Evolutionary conservation across 2,113 vertebrate genomes (phyloP).

Genomic region (Cyanoderma ruficeps): DNA sequence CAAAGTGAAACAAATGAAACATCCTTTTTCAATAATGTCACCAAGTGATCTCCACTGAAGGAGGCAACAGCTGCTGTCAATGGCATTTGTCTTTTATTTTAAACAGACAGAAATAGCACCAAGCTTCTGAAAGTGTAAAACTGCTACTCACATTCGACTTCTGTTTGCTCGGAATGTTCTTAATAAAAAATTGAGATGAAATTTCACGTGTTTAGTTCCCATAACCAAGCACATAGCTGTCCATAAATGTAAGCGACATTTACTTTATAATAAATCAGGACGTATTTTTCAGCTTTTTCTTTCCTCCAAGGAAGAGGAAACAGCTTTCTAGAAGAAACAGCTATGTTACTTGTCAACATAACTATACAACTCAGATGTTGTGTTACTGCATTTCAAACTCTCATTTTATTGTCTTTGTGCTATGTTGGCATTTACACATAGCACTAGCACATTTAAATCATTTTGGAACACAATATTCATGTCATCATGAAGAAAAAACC

Average conservation of each 20-base stretch:
- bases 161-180: slow-evolving; percentile 17
- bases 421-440: neutral
- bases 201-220: neutral
- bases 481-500: neutral
- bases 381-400: neutral
- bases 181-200: neutral
- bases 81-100: slow-evolving; percentile 47
- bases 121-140: slow-evolving; percentile 40
- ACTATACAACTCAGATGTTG: neutral
- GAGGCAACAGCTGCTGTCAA: slow-evolving; percentile 57
- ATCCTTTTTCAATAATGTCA: slow-evolving; percentile 81
- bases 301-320: neutral
- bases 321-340: neutral
- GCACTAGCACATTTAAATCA: neutral
- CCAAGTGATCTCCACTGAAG: slow-evolving; percentile 57
- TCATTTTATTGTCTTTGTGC: neutral
- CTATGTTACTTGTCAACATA: neutral
- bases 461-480: neutral
- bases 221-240: neutral
- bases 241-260: neutral
- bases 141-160: slow-evolving; percentile 12
- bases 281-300: neutral
- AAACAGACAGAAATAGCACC: slow-evolving; percentile 54
- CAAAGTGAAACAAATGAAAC: slow-evolving; percentile 88
- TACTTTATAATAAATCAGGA: neutral